Conservation (phyloP, 2,888 invertebrate genomes). For the Eubasilissa splendida region DNA sequence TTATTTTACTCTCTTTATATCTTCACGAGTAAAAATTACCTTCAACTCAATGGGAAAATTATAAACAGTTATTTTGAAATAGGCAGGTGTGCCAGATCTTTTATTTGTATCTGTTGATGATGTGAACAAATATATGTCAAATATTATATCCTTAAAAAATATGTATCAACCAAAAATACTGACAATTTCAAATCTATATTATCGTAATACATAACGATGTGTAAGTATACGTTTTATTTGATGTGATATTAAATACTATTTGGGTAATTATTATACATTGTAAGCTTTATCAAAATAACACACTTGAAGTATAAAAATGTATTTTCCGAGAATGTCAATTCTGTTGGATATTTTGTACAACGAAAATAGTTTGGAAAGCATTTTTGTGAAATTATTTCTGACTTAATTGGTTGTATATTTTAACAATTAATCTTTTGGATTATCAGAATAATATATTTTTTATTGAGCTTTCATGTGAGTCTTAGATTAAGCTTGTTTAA, state of each 20-base stretch:
- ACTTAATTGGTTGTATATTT: not conserved
- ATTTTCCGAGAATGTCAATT: not conserved
- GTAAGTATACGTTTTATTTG: not conserved
- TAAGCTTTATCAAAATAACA: slow-evolving; percentile 2
- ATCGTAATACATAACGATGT: not conserved
- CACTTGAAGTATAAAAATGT: slow-evolving; percentile 5
- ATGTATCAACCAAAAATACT: not conserved
- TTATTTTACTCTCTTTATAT: no score
- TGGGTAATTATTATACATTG: not conserved
- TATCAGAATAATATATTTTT: not conserved
- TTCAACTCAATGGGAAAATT: no score
- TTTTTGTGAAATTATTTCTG: not conserved
- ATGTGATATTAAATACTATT: slow-evolving; percentile 9
- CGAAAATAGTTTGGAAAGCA: slow-evolving; percentile 1
- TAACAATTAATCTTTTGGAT: not conserved
- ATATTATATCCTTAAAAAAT: not conserved
- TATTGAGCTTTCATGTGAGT: not conserved
- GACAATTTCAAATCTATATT: not conserved
- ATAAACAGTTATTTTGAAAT: not conserved
- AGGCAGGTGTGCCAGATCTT: slow-evolving; percentile 20
- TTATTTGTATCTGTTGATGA: slow-evolving; percentile 23
- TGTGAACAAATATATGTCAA: slow-evolving; percentile 16
- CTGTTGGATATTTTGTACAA: not conserved
- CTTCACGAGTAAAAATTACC: no score
- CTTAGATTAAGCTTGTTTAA: not conserved